phyloP scores from a whole-genome alignment of 1,140 invertebrate species.

The Drosophila nigrodunni region DNA sequence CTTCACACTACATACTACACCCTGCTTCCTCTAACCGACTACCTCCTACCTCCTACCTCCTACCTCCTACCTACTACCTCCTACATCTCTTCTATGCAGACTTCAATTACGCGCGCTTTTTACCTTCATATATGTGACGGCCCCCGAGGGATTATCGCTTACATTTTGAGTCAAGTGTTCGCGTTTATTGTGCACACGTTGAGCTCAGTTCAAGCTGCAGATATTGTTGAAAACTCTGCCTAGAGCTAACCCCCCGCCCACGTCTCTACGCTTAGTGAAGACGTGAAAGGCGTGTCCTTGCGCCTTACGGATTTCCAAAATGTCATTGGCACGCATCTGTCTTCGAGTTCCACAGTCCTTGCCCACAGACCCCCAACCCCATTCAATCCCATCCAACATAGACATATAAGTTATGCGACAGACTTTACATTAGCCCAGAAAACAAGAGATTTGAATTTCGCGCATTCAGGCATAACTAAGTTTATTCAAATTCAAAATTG shows the following conservation, averaged over 20 bases:
- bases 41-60: neutral
- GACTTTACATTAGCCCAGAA: slow-evolving; percentile 18
- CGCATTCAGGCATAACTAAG: slow-evolving; percentile 6
- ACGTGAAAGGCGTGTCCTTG: slow-evolving; percentile 68
- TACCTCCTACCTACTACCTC: neutral
- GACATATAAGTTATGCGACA: slow-evolving; percentile 36
- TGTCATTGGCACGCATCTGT: slow-evolving; percentile 51
- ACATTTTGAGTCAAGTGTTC: slow-evolving; percentile 76
- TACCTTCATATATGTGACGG: slow-evolving; percentile 48
- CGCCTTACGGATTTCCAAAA: slow-evolving; percentile 67
- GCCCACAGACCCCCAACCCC: neutral
- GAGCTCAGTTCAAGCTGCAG: slow-evolving; percentile 54
- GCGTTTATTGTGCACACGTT: slow-evolving; percentile 67
- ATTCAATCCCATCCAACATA: too few relatives aligned
- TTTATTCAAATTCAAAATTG: slow-evolving; percentile 20
- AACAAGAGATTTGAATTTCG: slow-evolving; percentile 5
- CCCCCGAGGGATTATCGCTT: slow-evolving; percentile 77
- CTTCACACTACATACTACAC: too few relatives aligned
- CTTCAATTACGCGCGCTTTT: slow-evolving; percentile 71
- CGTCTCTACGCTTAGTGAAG: slow-evolving; percentile 38
- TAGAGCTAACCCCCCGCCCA: neutral
- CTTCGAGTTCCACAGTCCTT: neutral
- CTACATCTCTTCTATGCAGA: slow-evolving; percentile 28
- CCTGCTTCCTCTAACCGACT: slow-evolving; percentile 5
- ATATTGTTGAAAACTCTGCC: slow-evolving; percentile 53